Evolutionary conservation across 2,113 vertebrate species (phyloP), one percentile per base, ranked within the genome.

Genomic region (Oncorhynchus gorbuscha): DNA sequence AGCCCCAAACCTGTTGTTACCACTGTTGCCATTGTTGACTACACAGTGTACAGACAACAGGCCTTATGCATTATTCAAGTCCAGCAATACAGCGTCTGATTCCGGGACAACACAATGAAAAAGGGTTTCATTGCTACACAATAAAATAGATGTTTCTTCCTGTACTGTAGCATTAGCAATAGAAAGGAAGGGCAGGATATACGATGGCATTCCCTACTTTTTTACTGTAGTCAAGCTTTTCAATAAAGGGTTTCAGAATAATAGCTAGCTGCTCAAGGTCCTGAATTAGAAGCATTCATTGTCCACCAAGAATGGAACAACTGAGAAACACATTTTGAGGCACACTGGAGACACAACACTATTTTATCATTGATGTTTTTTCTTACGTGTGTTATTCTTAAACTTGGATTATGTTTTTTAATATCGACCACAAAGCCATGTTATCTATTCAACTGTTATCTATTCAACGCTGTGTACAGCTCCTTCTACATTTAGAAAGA

Each of bases 31-130:
- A 86, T 87, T 89, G 90, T 90, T 91, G 87, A 89, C 88, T 91
- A 93, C 92, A 93, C 92, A 90, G 79, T 58, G 84, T 83, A 84
- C 87, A 87, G 89, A 88, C 86, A 85, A 86, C 81, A 85, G 77
- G 73, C 80, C 39, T 91, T 71, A 94, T 94, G 85, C 90, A 93
- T 94, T 93, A 94, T 94, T 94, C 93, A 94, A 30, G 78, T 72
- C 55, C 68, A 76, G 72, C 64, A 62, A 76, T 84, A 77, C 87
- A 78, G 87, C 84, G 73, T 89, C 89, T 91, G 83, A 92, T 92
- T 88, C 87, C 88, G 83, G 89, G 80, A 87, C 61, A 71, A 76
- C 79, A 86, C 87, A 85, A 88, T 90, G 89, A 92, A 88, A 89
- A 86, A 68, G 87, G 87, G 84, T 90, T 92, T 88, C 89, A 89